A percentile compares a stretch with the other conserved stretches of the same genome.
Conservation (phyloP, 1,140 invertebrate genomes). For the Calosoma granatense region DNA sequence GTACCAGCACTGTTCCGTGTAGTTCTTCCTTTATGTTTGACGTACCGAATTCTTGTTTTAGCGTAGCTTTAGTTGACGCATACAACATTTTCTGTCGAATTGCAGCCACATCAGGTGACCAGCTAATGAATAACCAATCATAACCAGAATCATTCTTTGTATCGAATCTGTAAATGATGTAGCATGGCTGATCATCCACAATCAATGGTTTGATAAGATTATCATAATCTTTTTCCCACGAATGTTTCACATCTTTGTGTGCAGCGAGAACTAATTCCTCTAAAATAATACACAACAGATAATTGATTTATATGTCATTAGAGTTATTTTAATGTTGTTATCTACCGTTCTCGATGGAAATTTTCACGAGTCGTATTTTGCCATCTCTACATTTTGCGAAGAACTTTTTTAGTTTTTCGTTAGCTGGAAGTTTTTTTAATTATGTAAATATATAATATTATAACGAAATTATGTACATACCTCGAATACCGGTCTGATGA, state of each 20-base stretch:
- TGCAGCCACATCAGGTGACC: constrained; percentile 84
- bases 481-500: constrained; percentile 69
- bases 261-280: constrained; percentile 66
- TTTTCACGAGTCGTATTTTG: constrained; percentile 68
- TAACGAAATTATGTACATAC: constrained; percentile 32
- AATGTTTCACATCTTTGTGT: constrained; percentile 53
- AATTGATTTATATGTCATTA: constrained; percentile 16
- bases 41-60: constrained; percentile 93
- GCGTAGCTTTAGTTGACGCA: constrained; percentile 94
- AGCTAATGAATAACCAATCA: constrained; percentile 92
- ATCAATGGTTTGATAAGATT: constrained; percentile 64
- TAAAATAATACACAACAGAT: constrained; percentile 36
- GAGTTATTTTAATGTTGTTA: constrained; percentile 14
- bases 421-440: constrained; percentile 51
- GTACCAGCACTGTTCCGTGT: constrained; percentile 71
- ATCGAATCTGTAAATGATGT: constrained; percentile 83
- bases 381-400: constrained; percentile 75
- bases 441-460: constrained; percentile 10
- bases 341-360: constrained; percentile 79
- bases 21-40: constrained; percentile 85
- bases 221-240: constrained; percentile 86
- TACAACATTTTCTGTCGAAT: constrained; percentile 97
- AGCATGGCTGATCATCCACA: constrained; percentile 83
- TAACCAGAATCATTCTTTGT: constrained; percentile 65
- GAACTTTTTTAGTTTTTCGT: constrained; percentile 67